Conservation (phyloP, 2,888 invertebrate genomes). For the Argyresthia goedartella region DNA sequence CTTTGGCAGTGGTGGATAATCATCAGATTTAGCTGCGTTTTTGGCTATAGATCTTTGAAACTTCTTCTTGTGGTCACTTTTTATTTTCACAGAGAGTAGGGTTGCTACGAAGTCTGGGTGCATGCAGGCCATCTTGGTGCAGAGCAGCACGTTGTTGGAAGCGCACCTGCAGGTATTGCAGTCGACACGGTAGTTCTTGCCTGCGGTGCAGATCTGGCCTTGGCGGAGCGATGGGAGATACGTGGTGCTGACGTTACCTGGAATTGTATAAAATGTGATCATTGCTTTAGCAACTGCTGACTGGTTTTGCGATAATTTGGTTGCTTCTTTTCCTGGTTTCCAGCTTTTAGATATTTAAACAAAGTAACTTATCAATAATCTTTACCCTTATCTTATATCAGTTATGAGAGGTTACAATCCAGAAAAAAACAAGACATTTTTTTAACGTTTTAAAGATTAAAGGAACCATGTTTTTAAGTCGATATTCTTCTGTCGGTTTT, state of each 20-base stretch:
- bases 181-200: constrained; percentile 29
- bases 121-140: constrained; percentile 48
- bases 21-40: background rate
- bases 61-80: no score
- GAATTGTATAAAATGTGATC: constrained; percentile 7
- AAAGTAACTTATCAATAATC: background rate
- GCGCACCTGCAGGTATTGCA: constrained; percentile 49
- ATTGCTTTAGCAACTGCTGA: no score
- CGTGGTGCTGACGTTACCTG: constrained; percentile 18
- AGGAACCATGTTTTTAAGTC: no score
- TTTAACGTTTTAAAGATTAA: no score
- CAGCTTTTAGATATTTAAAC: background rate
- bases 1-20: constrained; percentile 9
- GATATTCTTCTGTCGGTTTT: no score
- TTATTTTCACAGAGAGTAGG: no score
- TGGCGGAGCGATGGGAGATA: constrained; percentile 26
- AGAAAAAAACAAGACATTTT: no score
- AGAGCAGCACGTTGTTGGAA: constrained; percentile 24
- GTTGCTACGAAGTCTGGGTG: background rate
- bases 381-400: background rate
- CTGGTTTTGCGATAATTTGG: no score
- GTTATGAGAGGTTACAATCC: no score
- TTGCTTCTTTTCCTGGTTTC: no score
- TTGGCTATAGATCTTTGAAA: no score
- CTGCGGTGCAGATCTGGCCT: constrained; percentile 30